phyloP scores from a whole-genome alignment of 2,113 vertebrate species.

The Sceloporus tristichus region DNA sequence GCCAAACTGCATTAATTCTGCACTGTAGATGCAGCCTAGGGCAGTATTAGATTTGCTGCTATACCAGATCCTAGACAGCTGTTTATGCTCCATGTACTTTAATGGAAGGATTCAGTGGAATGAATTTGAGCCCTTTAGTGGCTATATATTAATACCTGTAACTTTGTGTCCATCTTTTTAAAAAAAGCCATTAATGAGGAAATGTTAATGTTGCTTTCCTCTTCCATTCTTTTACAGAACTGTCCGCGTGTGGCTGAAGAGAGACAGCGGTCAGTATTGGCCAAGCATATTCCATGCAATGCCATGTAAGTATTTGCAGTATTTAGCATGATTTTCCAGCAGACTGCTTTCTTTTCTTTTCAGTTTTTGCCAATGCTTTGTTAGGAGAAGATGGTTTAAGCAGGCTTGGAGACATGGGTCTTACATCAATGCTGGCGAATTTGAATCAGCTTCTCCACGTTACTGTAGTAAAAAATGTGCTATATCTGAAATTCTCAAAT shows the following conservation, averaged over 20 bases:
- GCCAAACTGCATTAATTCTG: no score
- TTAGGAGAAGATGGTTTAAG: not conserved
- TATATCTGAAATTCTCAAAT: not conserved
- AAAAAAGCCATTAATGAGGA: not conserved
- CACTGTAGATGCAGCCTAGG: no score
- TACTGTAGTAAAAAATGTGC: not conserved
- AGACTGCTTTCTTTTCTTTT: not conserved
- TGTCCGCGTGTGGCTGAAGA: constrained; percentile 97
- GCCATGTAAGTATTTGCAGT: constrained; percentile 87
- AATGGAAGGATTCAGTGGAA: not conserved
- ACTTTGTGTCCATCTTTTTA: not conserved
- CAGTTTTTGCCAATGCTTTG: not conserved
- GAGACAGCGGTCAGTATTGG: constrained; percentile 98
- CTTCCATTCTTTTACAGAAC: constrained; percentile 81
- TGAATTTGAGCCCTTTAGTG: no score
- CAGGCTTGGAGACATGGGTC: not conserved
- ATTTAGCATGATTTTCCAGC: not conserved
- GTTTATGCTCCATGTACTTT: not conserved
- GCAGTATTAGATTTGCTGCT: no score
- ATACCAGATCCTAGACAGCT: no score
- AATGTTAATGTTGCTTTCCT: constrained; percentile 36
- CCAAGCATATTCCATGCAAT: constrained; percentile 94
- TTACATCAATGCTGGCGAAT: not conserved
- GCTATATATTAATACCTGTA: not conserved
- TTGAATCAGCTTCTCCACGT: not conserved